Conservation (phyloP, 92 coral and sea anemone species). For the Zoanthus sansibaricus region DNA sequence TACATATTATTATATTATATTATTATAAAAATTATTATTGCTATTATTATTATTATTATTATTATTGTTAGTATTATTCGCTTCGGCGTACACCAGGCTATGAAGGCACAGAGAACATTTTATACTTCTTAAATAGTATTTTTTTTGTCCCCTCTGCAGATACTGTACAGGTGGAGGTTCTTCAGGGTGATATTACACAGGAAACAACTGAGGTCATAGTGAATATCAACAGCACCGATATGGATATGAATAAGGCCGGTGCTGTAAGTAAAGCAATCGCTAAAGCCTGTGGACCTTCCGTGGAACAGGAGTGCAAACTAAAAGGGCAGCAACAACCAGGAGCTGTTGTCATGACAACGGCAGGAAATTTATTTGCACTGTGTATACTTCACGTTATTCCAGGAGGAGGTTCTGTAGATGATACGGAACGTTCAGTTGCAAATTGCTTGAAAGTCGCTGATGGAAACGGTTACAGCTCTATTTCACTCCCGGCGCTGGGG, state of each 20-base stretch:
- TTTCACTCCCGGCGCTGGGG: conserved; percentile 76
- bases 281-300: conserved; percentile 35
- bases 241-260: conserved; percentile 70
- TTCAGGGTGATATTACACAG: conserved; percentile 53
- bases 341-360: conserved; percentile 67
- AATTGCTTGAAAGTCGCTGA: conserved; percentile 65
- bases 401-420: conserved; percentile 27
- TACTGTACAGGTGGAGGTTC: conserved; percentile 30
- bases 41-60: too few relatives aligned
- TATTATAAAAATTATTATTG: too few relatives aligned
- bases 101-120: too few relatives aligned
- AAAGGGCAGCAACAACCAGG: conserved; percentile 66
- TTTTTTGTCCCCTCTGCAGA: background rate
- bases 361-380: conserved; percentile 51
- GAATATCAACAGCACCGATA: conserved; percentile 66
- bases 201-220: conserved; percentile 77
- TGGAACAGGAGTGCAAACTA: conserved; percentile 57
- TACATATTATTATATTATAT: too few relatives aligned
- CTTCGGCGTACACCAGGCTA: too few relatives aligned
- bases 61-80: too few relatives aligned
- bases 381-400: conserved; percentile 61
- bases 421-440: conserved; percentile 56
- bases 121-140: too few relatives aligned
- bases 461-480: conserved; percentile 44
- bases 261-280: conserved; percentile 68